These are phyloP conservation scores for Lasioglossum vierecki DNA, from an alignment of 2,888 invertebrate species.

Conservation along the genomic window DNA sequence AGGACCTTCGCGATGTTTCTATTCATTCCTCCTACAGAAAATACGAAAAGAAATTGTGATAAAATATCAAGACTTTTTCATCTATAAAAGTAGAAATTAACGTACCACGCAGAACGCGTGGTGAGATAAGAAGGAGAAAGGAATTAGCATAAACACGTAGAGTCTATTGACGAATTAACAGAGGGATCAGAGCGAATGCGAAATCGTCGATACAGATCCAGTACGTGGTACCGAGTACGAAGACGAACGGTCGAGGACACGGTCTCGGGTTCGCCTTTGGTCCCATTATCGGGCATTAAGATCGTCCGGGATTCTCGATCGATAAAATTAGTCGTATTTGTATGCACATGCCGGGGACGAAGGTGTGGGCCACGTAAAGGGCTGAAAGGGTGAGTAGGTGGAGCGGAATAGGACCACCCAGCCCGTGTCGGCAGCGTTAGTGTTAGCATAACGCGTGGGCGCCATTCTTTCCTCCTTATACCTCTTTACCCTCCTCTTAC, in stretches of 20 bases:
- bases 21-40: not conserved
- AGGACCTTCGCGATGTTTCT: not conserved
- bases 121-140: not conserved
- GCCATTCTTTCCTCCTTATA: slow-evolving; percentile 80
- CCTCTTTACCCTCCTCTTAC: slow-evolving; percentile 70
- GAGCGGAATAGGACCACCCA: slow-evolving; percentile 83
- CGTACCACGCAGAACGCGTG: not conserved
- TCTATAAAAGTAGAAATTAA: not conserved
- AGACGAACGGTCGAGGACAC: not conserved
- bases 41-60: not conserved
- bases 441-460: slow-evolving; percentile 83
- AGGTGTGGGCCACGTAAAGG: slow-evolving; percentile 74
- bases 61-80: not conserved
- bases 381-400: slow-evolving; percentile 81
- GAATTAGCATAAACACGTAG: not conserved
- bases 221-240: not conserved
- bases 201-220: not conserved
- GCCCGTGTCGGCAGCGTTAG: slow-evolving; percentile 82
- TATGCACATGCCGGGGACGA: slow-evolving; percentile 66
- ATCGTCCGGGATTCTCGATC: slow-evolving; percentile 60
- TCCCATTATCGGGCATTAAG: slow-evolving; percentile 65
- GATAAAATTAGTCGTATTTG: slow-evolving; percentile 71
- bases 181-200: not conserved
- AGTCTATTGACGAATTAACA: not conserved
- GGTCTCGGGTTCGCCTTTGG: not conserved